A percentile compares a stretch with the other conserved stretches of the same genome.
Conservation (phyloP, 2,113 vertebrate genomes). For the Glareola pratincola region DNA sequence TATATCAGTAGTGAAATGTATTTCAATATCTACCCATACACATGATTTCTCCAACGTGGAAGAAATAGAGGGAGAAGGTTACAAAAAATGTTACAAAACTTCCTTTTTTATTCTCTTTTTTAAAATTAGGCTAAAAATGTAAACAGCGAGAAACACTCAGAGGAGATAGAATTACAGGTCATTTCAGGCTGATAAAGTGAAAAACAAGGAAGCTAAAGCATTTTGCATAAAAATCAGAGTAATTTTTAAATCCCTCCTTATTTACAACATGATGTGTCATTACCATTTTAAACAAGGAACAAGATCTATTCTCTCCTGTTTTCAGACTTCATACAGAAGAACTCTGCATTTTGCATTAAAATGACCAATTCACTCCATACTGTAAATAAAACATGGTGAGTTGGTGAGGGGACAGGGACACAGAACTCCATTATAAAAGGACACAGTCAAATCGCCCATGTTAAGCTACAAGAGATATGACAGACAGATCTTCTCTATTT, state of each 20-base stretch:
- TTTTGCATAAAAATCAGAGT: background rate
- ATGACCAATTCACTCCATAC: background rate
- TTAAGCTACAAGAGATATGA: background rate
- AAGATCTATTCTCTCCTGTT: background rate
- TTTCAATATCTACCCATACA: background rate
- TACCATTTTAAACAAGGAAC: background rate
- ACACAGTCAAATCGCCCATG: fast-evolving
- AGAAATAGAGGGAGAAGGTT: background rate
- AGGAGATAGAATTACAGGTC: background rate
- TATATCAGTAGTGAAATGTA: background rate
- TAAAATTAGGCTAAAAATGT: background rate
- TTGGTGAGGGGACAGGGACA: fast-evolving
- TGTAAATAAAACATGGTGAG: background rate
- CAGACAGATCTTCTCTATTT: background rate
- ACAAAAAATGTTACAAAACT: background rate
- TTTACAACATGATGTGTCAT: background rate
- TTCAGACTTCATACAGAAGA: background rate
- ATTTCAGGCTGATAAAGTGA: background rate
- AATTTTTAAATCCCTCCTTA: background rate
- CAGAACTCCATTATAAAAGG: background rate
- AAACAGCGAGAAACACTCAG: background rate
- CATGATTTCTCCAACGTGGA: background rate
- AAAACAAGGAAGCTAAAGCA: background rate
- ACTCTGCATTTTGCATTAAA: background rate
- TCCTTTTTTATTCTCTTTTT: background rate